Base-by-base conservation (phyloP, 2,888 invertebrate species). In the Drosophila aldrichi region DNA sequence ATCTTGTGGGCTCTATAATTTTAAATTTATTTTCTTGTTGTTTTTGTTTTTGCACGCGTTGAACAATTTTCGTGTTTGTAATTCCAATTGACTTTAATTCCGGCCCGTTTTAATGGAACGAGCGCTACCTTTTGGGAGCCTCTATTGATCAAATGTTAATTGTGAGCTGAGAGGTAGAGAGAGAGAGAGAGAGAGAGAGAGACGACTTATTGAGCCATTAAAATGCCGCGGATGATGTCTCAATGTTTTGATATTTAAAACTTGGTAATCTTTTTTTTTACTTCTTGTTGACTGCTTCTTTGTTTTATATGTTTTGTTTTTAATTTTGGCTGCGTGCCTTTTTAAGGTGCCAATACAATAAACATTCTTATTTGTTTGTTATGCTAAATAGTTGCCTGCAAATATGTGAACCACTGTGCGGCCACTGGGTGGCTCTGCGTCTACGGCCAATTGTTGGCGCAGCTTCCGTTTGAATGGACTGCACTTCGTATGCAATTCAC, bases 11-110 rank as follows among this genome's bases (percentile, higher is more conserved):
- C 48, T 57, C 38, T 60, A 34, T 70, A 44, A 60, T 52, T 71
- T 66, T 22, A 54, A 38, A 40, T 25, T 52, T 18, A 49, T 32
- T 32, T 49, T 14, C 8, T 16, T 29, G 48, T n/a, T 59, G n/a
- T 29, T 60, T 36, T 64, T 43, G 43, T 38, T 48, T 58, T 12
- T 74, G 74, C 88, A 85, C 83, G 61, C 83, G 83, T 72, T 66
- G 10, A 70, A 48, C 72, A 82, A 68, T 88, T 73, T 61, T 65
- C 89, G 89, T 84, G 83, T 67, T 68, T 74, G 71, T 44, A 81
- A 81, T 84, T 48, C 51, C 62, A 87, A 89, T 61, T 56, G 44
- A n/a, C 25, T 60, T 81, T 59, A 74, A 81, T 79, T 74, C 70
- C 72, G 81, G 75, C 46, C 66, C 60, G 66, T 29, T 58, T 60